A percentile compares a stretch with the other conserved stretches of the same genome.
phyloP scores from a whole-genome alignment of 1,140 invertebrate species.

The Drosophila ironensis region DNA sequence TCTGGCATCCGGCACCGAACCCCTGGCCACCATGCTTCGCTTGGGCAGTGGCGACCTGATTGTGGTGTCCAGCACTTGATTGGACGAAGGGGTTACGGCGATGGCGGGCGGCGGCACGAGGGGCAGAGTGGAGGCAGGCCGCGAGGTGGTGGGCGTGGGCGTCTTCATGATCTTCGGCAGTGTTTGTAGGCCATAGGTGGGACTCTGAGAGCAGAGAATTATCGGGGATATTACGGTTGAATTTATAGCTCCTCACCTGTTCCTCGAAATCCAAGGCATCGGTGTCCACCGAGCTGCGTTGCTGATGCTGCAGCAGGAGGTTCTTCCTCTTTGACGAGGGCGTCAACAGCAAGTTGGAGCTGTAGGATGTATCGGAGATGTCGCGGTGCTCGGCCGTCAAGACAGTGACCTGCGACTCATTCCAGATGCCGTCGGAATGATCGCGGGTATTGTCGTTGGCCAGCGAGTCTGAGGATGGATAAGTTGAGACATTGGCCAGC shows the following conservation, averaged over 20 bases:
- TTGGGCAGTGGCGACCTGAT: constrained; percentile 56
- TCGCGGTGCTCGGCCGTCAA: constrained; percentile 85
- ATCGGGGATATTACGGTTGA: too few species aligned
- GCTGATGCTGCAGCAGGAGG: constrained; percentile 90
- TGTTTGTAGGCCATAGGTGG: constrained; percentile 70
- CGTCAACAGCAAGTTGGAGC: constrained; percentile 84
- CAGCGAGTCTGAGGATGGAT: constrained; percentile 90
- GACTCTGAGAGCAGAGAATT: constrained; percentile 41
- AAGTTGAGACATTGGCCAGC: constrained; percentile 84
- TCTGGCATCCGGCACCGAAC: constrained; percentile 58
- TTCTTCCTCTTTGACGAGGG: constrained; percentile 90
- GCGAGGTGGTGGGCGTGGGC: constrained; percentile 48
- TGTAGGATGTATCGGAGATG: constrained; percentile 82
- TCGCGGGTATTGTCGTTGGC: constrained; percentile 89
- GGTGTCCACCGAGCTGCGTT: constrained; percentile 91
- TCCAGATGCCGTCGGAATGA: constrained; percentile 93
- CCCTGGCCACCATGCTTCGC: constrained; percentile 41
- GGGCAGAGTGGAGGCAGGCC: constrained; percentile 28
- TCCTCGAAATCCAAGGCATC: constrained; percentile 89
- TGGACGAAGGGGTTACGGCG: constrained; percentile 56
- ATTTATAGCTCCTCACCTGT: constrained; percentile 82
- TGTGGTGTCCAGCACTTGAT: constrained; percentile 17
- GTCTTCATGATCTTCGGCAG: constrained; percentile 63
- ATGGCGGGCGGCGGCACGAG: constrained; percentile 42
- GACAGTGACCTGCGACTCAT: constrained; percentile 92